Conservation (phyloP, 2,113 vertebrate genomes). For the Anolis sagrei region DNA sequence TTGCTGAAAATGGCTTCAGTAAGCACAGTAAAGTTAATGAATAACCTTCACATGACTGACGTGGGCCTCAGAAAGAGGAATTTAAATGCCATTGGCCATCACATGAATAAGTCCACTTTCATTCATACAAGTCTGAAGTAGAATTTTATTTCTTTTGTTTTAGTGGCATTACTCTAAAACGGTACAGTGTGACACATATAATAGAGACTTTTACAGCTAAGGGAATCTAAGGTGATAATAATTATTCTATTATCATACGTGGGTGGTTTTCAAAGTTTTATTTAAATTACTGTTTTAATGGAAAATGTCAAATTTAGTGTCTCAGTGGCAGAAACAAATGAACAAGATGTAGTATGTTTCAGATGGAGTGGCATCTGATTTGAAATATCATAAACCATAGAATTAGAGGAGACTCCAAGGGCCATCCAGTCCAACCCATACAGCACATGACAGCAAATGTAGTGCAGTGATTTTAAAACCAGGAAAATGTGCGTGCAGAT, state of each 20-base stretch:
- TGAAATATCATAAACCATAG: not conserved
- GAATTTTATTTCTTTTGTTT: constrained; percentile 27
- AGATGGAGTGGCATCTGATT: not conserved
- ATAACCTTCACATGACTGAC: constrained; percentile 72
- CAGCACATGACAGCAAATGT: too few relatives aligned
- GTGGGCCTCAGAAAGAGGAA: constrained; percentile 42
- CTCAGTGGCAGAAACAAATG: not conserved
- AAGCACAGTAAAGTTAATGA: constrained; percentile 81
- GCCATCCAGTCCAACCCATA: not conserved
- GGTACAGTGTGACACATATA: constrained; percentile 20
- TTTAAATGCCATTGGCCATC: not conserved
- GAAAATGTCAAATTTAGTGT: not conserved
- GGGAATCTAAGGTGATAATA: constrained; percentile 38
- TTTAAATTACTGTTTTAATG: not conserved
- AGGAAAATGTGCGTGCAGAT: too few relatives aligned
- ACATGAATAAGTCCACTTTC: constrained; percentile 43
- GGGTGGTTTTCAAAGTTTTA: not conserved
- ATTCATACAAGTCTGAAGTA: constrained; percentile 45
- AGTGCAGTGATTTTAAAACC: too few relatives aligned
- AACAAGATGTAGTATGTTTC: not conserved
- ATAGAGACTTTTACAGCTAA: constrained; percentile 28
- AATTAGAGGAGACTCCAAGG: too few relatives aligned
- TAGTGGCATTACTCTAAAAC: constrained; percentile 7
- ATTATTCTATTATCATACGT: constrained; percentile 32
- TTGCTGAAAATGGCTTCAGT: constrained; percentile 77